Base-by-base conservation (phyloP, 2,888 invertebrate species). In the Hirudinaria manillensis region DNA sequence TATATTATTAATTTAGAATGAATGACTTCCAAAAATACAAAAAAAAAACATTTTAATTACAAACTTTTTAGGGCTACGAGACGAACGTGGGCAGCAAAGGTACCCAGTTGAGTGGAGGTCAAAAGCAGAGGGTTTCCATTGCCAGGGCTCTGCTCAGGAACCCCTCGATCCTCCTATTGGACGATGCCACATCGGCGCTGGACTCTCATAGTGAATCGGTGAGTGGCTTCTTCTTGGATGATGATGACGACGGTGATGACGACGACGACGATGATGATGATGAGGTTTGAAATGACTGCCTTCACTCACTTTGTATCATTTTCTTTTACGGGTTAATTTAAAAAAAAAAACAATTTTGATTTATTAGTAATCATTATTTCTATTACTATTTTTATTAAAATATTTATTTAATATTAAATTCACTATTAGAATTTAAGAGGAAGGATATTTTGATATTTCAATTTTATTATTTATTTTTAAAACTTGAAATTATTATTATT, bases 81-180 rank as follows among this genome's bases (percentile, higher is more conserved):
- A 84, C 84, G 3, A 78, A 80, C 51, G 83, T 84, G 0, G 84
- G 84, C 24, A 83, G 84, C 76, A 83, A 84, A 74, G 87, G 87
- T 16, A 83, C 84, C 27, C 86, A 86, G 80, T 79, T 87, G 24
- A 85, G 84, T 66, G 86, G 86, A 7, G 87, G 86, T 55, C 86
- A 86, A 79, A 86, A 86, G 75, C 84, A 84, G 76, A 77, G 84
- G 34, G n/a, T 72, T 27, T 72, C 72, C 2, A 72, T 72, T 2
- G 72, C 72, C 32, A 72, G 72, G 56, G 72, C 72, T 10, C 56
- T 72, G 1, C 36, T 72, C 19, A 72, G 72, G 21, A 72, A 72
- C 56, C 72, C 72, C 13, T 3, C 55, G 27, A 51, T 72, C 19
- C 56, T 72, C 3, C 29, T 72, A 19, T 29, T 56, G 45, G 73